A percentile compares a stretch with the other conserved stretches of the same genome.
Conservation (phyloP, 2,888 invertebrate species). For the Venusia cambrica region DNA sequence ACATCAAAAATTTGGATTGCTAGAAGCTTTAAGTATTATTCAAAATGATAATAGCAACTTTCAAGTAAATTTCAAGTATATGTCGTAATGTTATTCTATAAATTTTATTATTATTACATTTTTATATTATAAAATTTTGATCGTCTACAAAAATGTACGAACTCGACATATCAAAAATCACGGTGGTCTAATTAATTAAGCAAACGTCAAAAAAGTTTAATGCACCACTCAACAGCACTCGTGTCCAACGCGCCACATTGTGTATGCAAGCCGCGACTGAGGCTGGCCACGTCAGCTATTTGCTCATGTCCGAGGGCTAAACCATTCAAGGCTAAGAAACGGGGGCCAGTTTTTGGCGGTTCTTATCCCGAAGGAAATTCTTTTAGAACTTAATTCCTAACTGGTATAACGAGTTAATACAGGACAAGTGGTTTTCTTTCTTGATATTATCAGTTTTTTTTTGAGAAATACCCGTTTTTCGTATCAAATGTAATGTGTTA, state of each 20-base stretch:
- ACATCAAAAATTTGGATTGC: too few relatives aligned
- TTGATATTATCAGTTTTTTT: too few relatives aligned
- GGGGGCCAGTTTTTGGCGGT: slow-evolving; percentile 77
- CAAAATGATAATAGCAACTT: too few relatives aligned
- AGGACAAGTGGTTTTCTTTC: too few relatives aligned
- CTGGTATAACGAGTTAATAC: slow-evolving; percentile 24
- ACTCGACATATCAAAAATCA: slow-evolving; percentile 1
- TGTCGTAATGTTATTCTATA: too few relatives aligned
- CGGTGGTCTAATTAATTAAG: slow-evolving; percentile 29
- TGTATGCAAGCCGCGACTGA: slow-evolving; percentile 77
- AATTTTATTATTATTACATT: too few relatives aligned
- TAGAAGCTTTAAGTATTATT: too few relatives aligned
- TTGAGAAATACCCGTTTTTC: too few relatives aligned
- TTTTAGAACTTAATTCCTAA: slow-evolving; percentile 29
- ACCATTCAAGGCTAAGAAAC: slow-evolving; percentile 79
- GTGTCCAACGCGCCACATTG: slow-evolving; percentile 55
- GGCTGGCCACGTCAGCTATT: slow-evolving; percentile 79
- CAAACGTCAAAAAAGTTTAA: slow-evolving; percentile 26
- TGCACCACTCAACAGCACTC: slow-evolving; percentile 39
- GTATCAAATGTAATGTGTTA: too few relatives aligned
- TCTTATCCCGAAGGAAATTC: slow-evolving; percentile 56
- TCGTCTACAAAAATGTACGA: background rate
- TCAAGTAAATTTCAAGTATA: too few relatives aligned
- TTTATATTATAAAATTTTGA: too few relatives aligned
- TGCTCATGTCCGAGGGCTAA: slow-evolving; percentile 79